A percentile compares a stretch with the other conserved stretches of the same genome.
These are phyloP conservation scores for Macrosoma leucophasiata DNA, from an alignment of 2,888 invertebrate species.

Conservation along the genomic window DNA sequence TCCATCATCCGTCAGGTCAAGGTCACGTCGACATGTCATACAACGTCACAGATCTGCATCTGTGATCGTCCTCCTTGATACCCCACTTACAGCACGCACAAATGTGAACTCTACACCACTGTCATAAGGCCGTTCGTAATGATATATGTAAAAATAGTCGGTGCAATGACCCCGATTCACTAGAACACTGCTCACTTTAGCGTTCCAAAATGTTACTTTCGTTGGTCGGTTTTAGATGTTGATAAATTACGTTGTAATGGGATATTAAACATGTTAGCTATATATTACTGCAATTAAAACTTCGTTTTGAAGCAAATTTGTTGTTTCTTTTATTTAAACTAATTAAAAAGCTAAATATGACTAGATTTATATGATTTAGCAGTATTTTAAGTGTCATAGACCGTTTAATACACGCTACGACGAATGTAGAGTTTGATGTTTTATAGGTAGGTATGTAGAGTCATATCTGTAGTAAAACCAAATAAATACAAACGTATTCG, in stretches of 20 bases:
- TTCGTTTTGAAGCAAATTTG: too few relatives aligned
- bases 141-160: conserved; percentile 42
- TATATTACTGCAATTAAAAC: too few relatives aligned
- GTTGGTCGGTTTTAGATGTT: conserved; percentile 49
- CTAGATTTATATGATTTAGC: too few relatives aligned
- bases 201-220: conserved; percentile 59
- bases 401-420: too few relatives aligned
- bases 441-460: too few relatives aligned
- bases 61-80: conserved; percentile 69
- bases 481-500: too few relatives aligned
- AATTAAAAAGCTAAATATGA: too few relatives aligned
- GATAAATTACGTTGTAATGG: conserved; percentile 33
- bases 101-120: conserved; percentile 46
- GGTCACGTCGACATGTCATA: conserved; percentile 60
- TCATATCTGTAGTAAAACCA: too few relatives aligned
- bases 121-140: conserved; percentile 36
- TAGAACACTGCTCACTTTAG: conserved; percentile 39
- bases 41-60: conserved; percentile 63
- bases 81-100: conserved; percentile 33
- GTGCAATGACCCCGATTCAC: conserved; percentile 60
- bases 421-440: too few relatives aligned
- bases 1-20: conserved; percentile 68
- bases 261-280: too few relatives aligned
- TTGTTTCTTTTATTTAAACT: too few relatives aligned
- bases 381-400: too few relatives aligned